Evolutionary conservation across 2,113 vertebrate genomes (phyloP), one percentile per base, ranked within the genome.

Genomic region (Calyptomena viridis): DNA sequence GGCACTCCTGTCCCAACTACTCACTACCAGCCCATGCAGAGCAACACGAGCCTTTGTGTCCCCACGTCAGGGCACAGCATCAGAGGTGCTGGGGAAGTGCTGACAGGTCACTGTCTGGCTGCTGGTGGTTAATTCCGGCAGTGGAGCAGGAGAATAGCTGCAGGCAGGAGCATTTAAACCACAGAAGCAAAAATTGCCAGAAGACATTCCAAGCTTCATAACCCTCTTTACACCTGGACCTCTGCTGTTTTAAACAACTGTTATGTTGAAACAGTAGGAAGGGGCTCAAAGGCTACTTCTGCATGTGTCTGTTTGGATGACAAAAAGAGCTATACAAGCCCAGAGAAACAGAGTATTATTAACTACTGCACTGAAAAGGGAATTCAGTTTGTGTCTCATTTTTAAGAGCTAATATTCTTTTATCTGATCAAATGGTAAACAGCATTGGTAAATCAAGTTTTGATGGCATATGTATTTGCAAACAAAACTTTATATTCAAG

Each of bases 351-450:
- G 0, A 0, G 39, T 81, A 69, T 84, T 94, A 60, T 83, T 86
- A 87, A 53, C 90, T 24, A 87, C 44, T 60, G 40, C 46, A 64
- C 3, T 87, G 93, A 81, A 89, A 91, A 87, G 79, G 28, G 77
- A 96, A 97, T 96, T 95, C 80, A 78, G 90, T 92, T 96, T 97
- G 68, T 28, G 31, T 47, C 85, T 90, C 85, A 84, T 89, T 92
- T 96, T 94, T 92, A 93, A 93, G 66, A 93, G 80, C 90, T 93
- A 96, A 96, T 96, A 97, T 95, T 78, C 88, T 96, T 95, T 96
- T 94, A 96, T 96, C 83, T 72, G 60, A 96, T 96, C 83, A 96
- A 96, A 96, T 96, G 94, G 92, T 96, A 97, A 97, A 90, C 60
- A 95, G 86, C 80, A 74, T 52, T 64, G 76, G 46, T 72, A 96